phyloP scores from a whole-genome alignment of 2,113 vertebrate species.

The Budorcas taxicolor region DNA sequence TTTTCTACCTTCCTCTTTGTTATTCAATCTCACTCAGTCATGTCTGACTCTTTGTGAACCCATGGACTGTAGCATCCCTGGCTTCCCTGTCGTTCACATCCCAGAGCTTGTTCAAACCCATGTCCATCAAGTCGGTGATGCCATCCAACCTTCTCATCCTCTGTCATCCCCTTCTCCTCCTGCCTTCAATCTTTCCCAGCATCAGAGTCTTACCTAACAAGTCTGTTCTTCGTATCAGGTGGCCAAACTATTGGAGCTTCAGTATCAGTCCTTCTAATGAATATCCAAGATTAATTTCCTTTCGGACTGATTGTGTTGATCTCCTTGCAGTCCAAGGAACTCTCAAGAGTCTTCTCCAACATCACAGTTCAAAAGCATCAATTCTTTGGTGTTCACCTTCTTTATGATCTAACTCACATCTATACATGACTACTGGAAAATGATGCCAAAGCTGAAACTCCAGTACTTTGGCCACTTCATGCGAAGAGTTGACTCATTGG shows the following conservation, averaged over 20 bases:
- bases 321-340: neutral
- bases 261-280: neutral
- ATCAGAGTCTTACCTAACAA: neutral
- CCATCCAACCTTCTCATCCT: neutral
- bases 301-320: neutral
- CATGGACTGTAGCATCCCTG: neutral
- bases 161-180: neutral
- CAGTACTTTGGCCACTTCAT: no score
- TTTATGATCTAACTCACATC: neutral
- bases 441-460: no score
- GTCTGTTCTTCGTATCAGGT: neutral
- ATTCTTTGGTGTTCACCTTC: neutral
- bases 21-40: neutral
- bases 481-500: no score
- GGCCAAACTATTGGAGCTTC: neutral
- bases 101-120: neutral
- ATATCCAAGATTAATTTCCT: neutral
- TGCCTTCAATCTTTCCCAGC: neutral
- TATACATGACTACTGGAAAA: neutral
- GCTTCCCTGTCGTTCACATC: neutral
- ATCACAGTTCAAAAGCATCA: neutral
- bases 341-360: neutral
- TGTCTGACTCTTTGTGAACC: neutral
- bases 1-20: neutral
- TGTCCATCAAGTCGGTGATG: neutral